Percentiles rank a stretch among this genome's conserved stretches.
These are phyloP conservation scores for Gulo gulo DNA, from an alignment of 2,113 vertebrate species.

Conservation along the genomic window DNA sequence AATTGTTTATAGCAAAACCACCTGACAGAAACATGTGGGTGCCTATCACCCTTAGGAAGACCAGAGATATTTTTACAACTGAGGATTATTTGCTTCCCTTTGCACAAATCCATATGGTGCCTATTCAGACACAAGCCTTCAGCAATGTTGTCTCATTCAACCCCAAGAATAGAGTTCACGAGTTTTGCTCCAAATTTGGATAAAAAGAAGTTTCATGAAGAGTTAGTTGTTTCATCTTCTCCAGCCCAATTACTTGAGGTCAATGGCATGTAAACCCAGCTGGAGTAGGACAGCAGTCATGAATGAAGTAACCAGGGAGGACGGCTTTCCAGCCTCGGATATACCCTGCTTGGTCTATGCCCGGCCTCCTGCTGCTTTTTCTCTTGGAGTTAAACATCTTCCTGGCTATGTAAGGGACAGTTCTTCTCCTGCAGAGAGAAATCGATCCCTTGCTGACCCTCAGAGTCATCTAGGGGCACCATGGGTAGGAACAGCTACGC, in stretches of 20 bases:
- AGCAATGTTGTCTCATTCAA: background rate
- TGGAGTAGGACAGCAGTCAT: background rate
- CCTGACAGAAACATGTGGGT: constrained; percentile 44
- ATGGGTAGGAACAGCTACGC: background rate
- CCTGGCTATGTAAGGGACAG: background rate
- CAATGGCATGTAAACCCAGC: background rate
- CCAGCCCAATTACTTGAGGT: background rate
- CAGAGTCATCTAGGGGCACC: background rate
- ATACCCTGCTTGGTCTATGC: background rate
- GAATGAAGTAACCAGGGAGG: background rate
- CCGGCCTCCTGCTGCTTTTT: background rate
- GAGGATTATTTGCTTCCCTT: constrained; percentile 24
- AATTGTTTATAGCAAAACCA: constrained; percentile 54
- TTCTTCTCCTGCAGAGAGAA: background rate
- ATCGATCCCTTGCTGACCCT: background rate
- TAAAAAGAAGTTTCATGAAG: constrained; percentile 7
- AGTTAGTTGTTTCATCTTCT: background rate
- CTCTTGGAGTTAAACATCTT: background rate
- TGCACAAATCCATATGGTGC: constrained; percentile 25
- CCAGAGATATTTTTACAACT: constrained; percentile 48
- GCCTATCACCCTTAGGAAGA: background rate
- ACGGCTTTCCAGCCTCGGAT: background rate
- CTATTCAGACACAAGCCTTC: constrained; percentile 10
- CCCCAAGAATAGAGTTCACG: background rate
- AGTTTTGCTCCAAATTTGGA: constrained; percentile 11